Evolutionary conservation across 2,797 vertebrate species (phyloP).

Genomic region (Poecilia gillii): DNA sequence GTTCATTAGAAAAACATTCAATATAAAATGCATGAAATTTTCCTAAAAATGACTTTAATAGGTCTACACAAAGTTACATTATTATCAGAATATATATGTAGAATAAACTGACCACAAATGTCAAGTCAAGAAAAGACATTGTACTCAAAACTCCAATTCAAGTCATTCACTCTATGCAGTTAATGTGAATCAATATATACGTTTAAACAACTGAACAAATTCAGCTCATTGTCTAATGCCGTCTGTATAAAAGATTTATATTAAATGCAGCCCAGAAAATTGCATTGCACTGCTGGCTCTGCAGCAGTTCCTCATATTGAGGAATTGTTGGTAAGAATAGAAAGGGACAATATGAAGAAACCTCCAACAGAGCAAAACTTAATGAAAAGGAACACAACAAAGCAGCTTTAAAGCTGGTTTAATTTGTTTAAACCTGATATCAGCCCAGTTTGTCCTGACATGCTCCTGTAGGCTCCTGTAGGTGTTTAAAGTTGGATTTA

Average conservation of each 20-base stretch:
- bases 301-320: neutral
- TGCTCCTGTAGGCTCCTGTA: neutral
- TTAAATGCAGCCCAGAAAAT: neutral
- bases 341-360: neutral
- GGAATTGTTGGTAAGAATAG: neutral
- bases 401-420: neutral
- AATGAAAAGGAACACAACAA: neutral
- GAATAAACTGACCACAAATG: neutral
- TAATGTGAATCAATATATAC: neutral
- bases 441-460: neutral
- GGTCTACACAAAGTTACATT: neutral
- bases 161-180: neutral
- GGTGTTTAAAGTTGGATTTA: neutral
- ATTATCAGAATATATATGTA: neutral
- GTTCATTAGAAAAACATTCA: neutral
- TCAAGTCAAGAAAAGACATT: neutral
- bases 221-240: neutral
- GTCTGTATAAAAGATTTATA: neutral
- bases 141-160: neutral
- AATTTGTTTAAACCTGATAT: neutral
- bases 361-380: neutral
- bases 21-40: neutral
- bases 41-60: neutral
- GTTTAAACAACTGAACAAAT: neutral
- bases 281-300: neutral